Percentiles rank a stretch among this genome's conserved stretches.
These are phyloP conservation scores for Nomada flava DNA, from an alignment of 2,888 invertebrate genomes.

Conservation along the genomic window DNA sequence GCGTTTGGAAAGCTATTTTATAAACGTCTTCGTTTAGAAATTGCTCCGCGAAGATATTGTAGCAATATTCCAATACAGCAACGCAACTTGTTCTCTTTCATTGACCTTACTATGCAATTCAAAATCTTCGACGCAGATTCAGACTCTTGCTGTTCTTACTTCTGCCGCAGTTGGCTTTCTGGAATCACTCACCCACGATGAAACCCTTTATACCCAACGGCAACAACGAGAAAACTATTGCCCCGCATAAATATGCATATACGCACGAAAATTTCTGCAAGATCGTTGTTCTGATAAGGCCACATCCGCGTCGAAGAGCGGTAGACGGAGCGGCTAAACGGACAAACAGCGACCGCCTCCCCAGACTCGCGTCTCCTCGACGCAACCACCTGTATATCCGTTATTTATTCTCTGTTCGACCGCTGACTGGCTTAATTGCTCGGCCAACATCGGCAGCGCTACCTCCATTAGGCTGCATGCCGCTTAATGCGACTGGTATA, in stretches of 20 bases:
- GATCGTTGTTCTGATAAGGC: conserved; percentile 27
- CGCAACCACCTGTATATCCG: conserved; percentile 74
- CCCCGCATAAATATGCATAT: conserved; percentile 31
- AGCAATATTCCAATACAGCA: too few relatives aligned
- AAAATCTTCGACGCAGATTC: too few relatives aligned
- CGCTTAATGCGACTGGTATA: conserved; percentile 60
- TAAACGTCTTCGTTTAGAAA: neutral
- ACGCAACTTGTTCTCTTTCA: too few relatives aligned
- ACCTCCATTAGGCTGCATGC: conserved; percentile 74
- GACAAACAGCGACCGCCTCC: conserved; percentile 46
- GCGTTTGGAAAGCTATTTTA: neutral
- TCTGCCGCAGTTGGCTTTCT: too few relatives aligned
- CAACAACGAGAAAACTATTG: neutral
- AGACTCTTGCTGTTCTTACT: too few relatives aligned
- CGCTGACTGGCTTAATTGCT: conserved; percentile 75
- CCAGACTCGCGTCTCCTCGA: conserved; percentile 46
- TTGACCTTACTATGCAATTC: too few relatives aligned
- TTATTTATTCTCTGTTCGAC: conserved; percentile 76
- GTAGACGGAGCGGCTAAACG: conserved; percentile 17
- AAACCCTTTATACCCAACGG: neutral
- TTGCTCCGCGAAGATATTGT: too few relatives aligned
- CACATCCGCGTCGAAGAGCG: conserved; percentile 8
- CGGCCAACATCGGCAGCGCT: conserved; percentile 75
- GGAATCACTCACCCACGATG: neutral
- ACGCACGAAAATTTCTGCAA: conserved; percentile 25